Conservation (phyloP, 2,797 vertebrate species). For the Acanthurus tractus region DNA sequence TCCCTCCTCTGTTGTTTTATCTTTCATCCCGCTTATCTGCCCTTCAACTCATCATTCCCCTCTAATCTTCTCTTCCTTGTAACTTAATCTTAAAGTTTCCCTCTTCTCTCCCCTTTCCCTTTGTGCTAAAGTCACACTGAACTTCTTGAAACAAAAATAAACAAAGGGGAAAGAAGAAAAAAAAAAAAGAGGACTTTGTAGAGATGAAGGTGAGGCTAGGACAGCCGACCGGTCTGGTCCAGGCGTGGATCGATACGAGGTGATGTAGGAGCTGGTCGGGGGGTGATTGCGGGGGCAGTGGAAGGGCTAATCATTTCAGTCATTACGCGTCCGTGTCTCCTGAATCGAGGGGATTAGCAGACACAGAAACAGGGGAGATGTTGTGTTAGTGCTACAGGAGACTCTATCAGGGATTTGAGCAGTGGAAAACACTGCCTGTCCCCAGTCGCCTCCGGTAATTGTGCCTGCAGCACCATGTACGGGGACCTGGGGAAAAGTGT, state of each 20-base stretch:
- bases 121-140: neutral
- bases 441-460: constrained; percentile 64
- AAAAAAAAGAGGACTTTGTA: constrained; percentile 29
- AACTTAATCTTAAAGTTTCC: constrained; percentile 3
- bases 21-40: constrained; percentile 46
- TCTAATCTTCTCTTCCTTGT: constrained; percentile 26
- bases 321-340: constrained; percentile 72
- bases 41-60: constrained; percentile 30
- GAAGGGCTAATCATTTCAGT: constrained; percentile 77
- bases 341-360: constrained; percentile 78
- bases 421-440: constrained; percentile 61
- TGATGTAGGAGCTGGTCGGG: constrained; percentile 61
- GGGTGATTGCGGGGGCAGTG: constrained; percentile 46
- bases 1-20: constrained; percentile 11
- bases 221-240: constrained; percentile 46
- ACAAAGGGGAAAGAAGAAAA: constrained; percentile 14
- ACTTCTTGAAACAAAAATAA: neutral
- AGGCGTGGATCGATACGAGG: constrained; percentile 66
- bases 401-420: constrained; percentile 71
- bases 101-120: neutral
- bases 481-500: constrained; percentile 35
- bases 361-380: constrained; percentile 69
- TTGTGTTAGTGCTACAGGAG: constrained; percentile 74
- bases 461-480: constrained; percentile 48
- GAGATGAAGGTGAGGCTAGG: constrained; percentile 49